A percentile compares a stretch with the other conserved stretches of the same genome.
Evolutionary conservation across 2,888 invertebrate species (phyloP).

Genomic region (Anoplius nigerrimus): DNA sequence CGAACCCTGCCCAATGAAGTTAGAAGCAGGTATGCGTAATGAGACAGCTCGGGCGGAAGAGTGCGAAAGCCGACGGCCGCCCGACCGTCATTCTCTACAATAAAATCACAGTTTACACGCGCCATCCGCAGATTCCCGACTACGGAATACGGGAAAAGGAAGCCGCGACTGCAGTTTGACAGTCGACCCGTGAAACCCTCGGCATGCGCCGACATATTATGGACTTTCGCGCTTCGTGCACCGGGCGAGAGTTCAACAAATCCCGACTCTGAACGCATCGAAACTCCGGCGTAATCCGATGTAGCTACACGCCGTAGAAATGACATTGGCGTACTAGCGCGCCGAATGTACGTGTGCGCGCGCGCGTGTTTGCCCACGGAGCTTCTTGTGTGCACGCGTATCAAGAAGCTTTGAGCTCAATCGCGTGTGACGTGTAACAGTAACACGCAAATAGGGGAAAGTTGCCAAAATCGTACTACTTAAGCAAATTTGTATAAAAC

Average conservation of each 20-base stretch:
- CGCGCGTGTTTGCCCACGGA: not conserved
- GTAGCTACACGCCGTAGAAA: slow-evolving; percentile 33
- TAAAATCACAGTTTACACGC: too few species aligned
- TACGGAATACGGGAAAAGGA: slow-evolving; percentile 31
- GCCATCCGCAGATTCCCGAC: too few species aligned
- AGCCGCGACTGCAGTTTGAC: slow-evolving; percentile 42
- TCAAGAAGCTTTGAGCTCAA: not conserved
- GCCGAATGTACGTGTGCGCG: not conserved
- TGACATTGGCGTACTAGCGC: slow-evolving; percentile 16
- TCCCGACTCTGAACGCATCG: slow-evolving; percentile 44
- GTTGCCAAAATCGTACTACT: too few species aligned
- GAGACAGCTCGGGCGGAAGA: too few species aligned
- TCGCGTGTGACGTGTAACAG: too few species aligned
- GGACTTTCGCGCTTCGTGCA: slow-evolving; percentile 21
- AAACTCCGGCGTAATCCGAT: slow-evolving; percentile 46
- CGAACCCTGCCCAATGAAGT: too few species aligned
- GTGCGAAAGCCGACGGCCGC: too few species aligned
- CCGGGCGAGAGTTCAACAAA: slow-evolving; percentile 37
- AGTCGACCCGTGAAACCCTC: slow-evolving; percentile 48
- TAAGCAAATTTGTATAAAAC: too few species aligned
- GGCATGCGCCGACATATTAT: slow-evolving; percentile 36
- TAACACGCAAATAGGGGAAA: too few species aligned
- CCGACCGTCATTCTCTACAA: too few species aligned
- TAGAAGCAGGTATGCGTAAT: too few species aligned
- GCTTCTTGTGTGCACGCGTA: not conserved